Base-by-base conservation (phyloP, 2,888 invertebrate species). In the Petrophora chlorosata region DNA sequence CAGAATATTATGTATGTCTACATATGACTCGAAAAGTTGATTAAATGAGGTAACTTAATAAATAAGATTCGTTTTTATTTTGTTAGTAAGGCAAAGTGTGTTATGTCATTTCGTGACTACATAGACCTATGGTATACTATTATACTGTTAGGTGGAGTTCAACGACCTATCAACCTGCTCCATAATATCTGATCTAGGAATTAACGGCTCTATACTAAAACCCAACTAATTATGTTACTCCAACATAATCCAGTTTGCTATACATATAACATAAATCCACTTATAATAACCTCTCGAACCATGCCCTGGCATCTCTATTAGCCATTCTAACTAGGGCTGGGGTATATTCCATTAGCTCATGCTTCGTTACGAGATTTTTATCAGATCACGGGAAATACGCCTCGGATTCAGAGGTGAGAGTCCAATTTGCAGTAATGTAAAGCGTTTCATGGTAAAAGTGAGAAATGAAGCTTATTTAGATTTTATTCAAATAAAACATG, bases 371-470 rank as follows among this genome's bases (percentile, higher is more conserved):
- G 51, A 59, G 63, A 63, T 68, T 79, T 79, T 67, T 56, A 42
- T 42, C 39, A n/a, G 39, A 39, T 44, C 55, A 61, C 42, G 32
- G 35, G 35, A 50, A 56, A 52, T 41, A 48, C 14, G 48, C 65
- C 71, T 67, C 64, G 67, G 66, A 72, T 70, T 17, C 69, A 59
- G 65, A 67, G 56, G 61, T 59, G 66, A 59, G 69, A 71, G 67
- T 65, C 72, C 76, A 78, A 79, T 80, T 78, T 76, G 75, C 75
- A 76, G 70, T 82, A 79, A 79, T 77, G 71, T 73, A 70, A 65
- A 73, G 63, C 70, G 69, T 73, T 75, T 73, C 68, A 71, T 61
- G 55, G 59, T 43, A 60, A 58, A 68, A 65, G 67, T 69, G 63
- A 57, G 56, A 61, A 64, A 57, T 54, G 63, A 61, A 70, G 60